phyloP scores from a whole-genome alignment of 2,888 invertebrate species.

The Masnerella sp. region DNA sequence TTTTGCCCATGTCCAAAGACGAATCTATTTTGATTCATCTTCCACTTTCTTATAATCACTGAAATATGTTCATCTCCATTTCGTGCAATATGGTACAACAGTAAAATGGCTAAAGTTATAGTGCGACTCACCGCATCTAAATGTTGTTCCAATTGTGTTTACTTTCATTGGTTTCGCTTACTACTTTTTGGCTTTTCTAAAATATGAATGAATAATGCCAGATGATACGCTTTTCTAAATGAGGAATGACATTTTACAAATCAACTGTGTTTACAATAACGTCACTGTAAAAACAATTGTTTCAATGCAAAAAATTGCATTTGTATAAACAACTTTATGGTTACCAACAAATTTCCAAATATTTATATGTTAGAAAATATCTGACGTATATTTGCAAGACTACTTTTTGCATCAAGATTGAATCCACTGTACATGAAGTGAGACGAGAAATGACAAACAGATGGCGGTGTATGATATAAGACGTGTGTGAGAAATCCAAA shows the following conservation, averaged over 20 bases:
- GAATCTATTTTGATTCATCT: constrained; percentile 18
- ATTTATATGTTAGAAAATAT: too few relatives aligned
- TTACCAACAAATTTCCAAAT: too few relatives aligned
- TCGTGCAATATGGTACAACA: constrained; percentile 76
- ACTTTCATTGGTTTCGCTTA: constrained; percentile 76
- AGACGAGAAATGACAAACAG: too few relatives aligned
- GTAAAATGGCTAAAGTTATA: constrained; percentile 69
- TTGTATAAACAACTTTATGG: too few relatives aligned
- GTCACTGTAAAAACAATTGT: too few relatives aligned
- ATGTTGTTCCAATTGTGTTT: constrained; percentile 78
- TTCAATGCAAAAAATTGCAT: constrained; percentile 20
- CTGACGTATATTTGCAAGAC: too few relatives aligned
- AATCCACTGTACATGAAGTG: too few relatives aligned
- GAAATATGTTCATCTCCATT: constrained; percentile 71
- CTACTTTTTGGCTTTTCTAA: constrained; percentile 78
- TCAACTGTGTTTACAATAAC: too few relatives aligned
- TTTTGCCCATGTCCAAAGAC: constrained; percentile 20
- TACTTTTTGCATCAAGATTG: too few relatives aligned
- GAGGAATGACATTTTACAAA: constrained; percentile 45
- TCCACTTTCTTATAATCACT: constrained; percentile 62
- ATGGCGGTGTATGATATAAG: too few relatives aligned
- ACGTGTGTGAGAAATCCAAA: constrained; percentile 4
- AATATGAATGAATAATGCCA: constrained; percentile 77
- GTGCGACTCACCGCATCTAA: constrained; percentile 78
- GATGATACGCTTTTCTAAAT: constrained; percentile 68